Percentiles rank a stretch among this genome's conserved stretches.
Evolutionary conservation across 2,113 vertebrate species (phyloP).

Genomic region (Lepus timidus): DNA sequence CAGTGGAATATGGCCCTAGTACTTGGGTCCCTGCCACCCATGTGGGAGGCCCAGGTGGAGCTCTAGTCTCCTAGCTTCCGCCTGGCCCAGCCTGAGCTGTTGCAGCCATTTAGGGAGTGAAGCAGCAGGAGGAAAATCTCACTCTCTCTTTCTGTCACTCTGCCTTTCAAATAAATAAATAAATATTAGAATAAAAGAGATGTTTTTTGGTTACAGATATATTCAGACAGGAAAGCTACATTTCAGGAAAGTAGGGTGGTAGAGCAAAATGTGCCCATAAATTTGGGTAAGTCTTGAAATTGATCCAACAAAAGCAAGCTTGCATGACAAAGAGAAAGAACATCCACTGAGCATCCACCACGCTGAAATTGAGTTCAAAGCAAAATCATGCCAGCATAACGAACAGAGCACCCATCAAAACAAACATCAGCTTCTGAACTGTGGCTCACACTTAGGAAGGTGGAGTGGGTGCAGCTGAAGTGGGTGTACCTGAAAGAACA

Average conservation of each 20-base stretch:
- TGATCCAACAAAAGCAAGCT: conserved; percentile 27
- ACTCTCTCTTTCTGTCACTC: too few species aligned
- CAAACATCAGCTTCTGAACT: conserved; percentile 14
- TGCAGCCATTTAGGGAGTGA: too few species aligned
- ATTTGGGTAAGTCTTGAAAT: conserved; percentile 43
- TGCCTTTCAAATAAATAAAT: too few species aligned
- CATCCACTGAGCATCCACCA: not conserved
- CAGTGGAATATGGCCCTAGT: too few species aligned
- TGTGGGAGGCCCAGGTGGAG: too few species aligned
- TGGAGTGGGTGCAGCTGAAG: not conserved
- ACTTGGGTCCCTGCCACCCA: too few species aligned
- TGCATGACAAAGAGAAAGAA: not conserved
- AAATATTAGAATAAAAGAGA: too few species aligned
- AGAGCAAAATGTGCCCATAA: not conserved
- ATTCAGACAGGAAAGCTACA: conserved; percentile 23
- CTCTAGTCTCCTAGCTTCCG: too few species aligned
- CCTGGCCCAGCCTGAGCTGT: too few species aligned
- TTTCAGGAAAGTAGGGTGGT: not conserved
- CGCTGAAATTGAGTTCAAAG: conserved; percentile 42
- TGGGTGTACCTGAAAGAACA: not conserved
- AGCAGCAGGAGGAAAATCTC: too few species aligned
- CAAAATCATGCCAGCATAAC: conserved; percentile 2
- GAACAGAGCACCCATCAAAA: conserved; percentile 26
- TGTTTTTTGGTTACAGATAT: not conserved
- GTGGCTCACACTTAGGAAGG: conserved; percentile 14